These are phyloP conservation scores for Callithrix jacchus DNA, from an alignment of 2,113 vertebrate species.

Conservation along the genomic window DNA sequence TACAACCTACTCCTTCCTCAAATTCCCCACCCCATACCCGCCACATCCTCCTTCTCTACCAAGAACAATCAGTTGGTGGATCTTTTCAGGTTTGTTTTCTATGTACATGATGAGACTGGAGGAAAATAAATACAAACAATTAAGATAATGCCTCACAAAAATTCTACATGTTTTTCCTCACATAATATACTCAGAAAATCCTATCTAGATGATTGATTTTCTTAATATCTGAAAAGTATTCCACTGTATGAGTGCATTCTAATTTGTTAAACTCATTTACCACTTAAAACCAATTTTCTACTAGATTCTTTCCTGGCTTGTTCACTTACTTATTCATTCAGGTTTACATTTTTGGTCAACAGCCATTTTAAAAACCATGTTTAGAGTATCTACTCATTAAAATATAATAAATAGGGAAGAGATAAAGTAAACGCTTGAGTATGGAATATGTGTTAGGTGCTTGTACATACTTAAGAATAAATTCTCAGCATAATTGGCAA, in stretches of 20 bases:
- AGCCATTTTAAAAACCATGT: neutral
- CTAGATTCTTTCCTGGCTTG: neutral
- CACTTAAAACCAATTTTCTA: neutral
- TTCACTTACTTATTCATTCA: slow-evolving; percentile 23
- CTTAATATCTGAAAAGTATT: neutral
- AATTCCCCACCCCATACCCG: neutral
- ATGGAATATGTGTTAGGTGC: neutral
- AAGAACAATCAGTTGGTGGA: neutral
- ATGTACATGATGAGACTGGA: neutral
- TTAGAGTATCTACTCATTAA: neutral
- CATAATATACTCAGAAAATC: neutral
- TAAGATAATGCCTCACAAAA: neutral
- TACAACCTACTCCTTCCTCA: neutral
- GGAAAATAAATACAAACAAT: neutral
- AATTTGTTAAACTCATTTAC: slow-evolving; percentile 9
- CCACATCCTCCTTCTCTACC: neutral
- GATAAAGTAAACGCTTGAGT: neutral
- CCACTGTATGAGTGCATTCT: neutral
- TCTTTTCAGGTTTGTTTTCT: neutral
- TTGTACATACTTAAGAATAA: neutral
- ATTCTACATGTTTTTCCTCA: neutral
- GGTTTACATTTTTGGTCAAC: neutral
- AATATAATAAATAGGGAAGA: neutral
- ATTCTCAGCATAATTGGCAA: neutral
- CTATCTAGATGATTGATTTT: neutral